Conservation (phyloP, 2,888 invertebrate genomes). For the Lasioglossum pauxillum region DNA sequence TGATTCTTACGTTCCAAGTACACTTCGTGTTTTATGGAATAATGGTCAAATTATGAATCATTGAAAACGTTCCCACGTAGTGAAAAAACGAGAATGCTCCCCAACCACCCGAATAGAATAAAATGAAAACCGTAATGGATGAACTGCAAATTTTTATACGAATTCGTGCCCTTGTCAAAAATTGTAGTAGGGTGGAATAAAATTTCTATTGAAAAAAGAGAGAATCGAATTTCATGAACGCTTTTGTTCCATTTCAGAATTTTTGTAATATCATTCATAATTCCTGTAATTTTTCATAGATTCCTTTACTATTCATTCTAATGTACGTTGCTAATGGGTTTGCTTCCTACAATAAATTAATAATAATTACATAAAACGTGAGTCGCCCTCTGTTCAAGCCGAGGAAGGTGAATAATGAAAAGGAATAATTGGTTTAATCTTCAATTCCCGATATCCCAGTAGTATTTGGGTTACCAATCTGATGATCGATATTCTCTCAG, state of each 20-base stretch:
- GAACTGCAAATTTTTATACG: not conserved
- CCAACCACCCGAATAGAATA: not conserved
- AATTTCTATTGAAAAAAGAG: too few species aligned
- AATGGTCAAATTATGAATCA: not conserved
- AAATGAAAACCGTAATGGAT: not conserved
- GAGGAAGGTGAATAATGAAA: slow-evolving; percentile 3
- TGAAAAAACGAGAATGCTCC: not conserved
- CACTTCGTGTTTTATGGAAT: not conserved
- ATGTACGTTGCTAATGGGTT: not conserved
- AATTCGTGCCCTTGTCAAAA: not conserved
- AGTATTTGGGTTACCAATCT: slow-evolving; percentile 18
- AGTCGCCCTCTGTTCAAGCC: not conserved
- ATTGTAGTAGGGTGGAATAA: not conserved
- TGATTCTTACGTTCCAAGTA: not conserved
- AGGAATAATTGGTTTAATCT: slow-evolving; percentile 31
- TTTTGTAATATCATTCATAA: not conserved
- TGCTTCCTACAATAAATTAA: not conserved
- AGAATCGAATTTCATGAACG: not conserved
- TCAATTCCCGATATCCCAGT: slow-evolving; percentile 28
- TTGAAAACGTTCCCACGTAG: not conserved
- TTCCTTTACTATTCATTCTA: not conserved
- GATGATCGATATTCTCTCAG: slow-evolving; percentile 17
- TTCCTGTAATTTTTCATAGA: not conserved
- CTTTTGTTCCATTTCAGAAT: not conserved
- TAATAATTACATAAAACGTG: not conserved